These are phyloP conservation scores for Psilopsiagon aymara DNA, from an alignment of 2,113 vertebrate species.

Conservation along the genomic window DNA sequence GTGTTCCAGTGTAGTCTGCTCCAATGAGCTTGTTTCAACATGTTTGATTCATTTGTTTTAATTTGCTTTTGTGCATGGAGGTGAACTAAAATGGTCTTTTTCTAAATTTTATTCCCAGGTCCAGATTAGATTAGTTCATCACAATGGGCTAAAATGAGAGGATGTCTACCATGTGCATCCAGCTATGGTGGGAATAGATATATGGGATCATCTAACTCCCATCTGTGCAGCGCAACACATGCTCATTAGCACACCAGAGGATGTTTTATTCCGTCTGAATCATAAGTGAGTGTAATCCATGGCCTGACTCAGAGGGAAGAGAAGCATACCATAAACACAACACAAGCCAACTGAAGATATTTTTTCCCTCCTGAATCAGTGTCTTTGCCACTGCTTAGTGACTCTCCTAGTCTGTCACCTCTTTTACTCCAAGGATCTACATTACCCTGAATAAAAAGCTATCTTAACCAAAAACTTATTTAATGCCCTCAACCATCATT, in stretches of 20 bases:
- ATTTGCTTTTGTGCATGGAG: not conserved
- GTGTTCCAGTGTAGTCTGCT: not conserved
- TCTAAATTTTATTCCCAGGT: not conserved
- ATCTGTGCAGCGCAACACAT: not conserved
- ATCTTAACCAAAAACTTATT: not conserved
- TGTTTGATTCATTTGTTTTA: not conserved
- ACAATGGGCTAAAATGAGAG: not conserved
- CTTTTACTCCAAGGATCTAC: not conserved
- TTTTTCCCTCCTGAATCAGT: not conserved
- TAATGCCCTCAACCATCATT: not conserved
- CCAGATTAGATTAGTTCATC: not conserved
- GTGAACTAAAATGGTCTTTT: not conserved
- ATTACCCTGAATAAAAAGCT: not conserved
- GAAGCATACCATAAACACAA: not conserved
- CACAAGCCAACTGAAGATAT: not conserved
- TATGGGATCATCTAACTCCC: not conserved
- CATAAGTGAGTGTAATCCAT: not conserved
- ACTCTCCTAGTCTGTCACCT: not conserved
- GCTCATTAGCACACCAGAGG: not conserved
- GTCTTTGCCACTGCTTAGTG: not conserved
- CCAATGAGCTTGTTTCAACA: not conserved
- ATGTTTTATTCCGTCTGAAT: constrained; percentile 9
- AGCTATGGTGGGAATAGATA: not conserved
- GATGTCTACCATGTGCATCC: not conserved
- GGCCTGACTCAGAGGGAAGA: not conserved